Evolutionary conservation across 2,888 invertebrate genomes (phyloP).

Genomic region (Danaus chrysippus): DNA sequence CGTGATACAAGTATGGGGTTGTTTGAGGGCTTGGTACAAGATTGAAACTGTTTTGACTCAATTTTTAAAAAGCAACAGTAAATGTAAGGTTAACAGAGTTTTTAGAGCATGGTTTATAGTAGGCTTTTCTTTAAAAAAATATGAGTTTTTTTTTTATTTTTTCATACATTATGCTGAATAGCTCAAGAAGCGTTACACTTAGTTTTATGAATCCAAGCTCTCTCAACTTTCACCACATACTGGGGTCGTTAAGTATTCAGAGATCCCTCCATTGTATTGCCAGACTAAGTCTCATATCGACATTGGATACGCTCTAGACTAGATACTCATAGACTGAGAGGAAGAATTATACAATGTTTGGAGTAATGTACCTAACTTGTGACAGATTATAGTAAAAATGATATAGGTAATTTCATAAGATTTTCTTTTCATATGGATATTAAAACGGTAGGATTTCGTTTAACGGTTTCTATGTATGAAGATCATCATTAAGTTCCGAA

Average conservation of each 20-base stretch:
- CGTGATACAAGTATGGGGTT: conserved; percentile 39
- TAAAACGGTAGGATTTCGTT: no score
- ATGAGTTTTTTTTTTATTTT: not conserved
- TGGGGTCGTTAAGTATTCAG: conserved; percentile 32
- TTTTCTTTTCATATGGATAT: no score
- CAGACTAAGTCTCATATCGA: conserved; percentile 5
- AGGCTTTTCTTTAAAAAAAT: not conserved
- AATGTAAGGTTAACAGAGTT: no score
- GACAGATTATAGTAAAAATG: not conserved
- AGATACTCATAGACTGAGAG: not conserved
- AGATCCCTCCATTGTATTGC: conserved; percentile 17
- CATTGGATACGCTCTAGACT: conserved; percentile 3
- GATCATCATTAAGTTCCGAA: no score
- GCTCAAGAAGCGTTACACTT: no score
- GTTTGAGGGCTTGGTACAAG: conserved; percentile 33
- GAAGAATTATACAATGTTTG: not conserved
- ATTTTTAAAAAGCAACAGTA: no score
- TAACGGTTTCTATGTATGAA: no score
- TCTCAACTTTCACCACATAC: conserved; percentile 32
- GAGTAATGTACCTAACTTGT: not conserved
- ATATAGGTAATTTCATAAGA: no score
- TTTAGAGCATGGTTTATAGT: not conserved
- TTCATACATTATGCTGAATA: no score
- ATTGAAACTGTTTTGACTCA: not conserved
- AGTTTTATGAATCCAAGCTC: not conserved